Evolutionary conservation across 2,113 vertebrate species (phyloP).

Genomic region (Trichechus manatus): DNA sequence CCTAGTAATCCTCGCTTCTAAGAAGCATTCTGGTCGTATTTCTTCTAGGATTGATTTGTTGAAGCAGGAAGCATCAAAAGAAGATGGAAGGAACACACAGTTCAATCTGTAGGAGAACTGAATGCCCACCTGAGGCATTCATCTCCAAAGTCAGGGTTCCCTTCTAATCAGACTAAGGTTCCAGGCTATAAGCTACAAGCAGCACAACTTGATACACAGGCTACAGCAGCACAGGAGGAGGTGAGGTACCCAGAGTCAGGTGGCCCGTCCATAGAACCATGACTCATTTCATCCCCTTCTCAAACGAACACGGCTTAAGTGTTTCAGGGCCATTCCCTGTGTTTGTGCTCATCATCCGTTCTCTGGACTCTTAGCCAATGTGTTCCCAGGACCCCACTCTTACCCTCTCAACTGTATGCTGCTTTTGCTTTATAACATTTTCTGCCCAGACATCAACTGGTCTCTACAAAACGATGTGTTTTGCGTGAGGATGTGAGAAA

Average conservation of each 20-base stretch:
- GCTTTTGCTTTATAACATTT: not conserved
- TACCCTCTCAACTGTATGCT: not conserved
- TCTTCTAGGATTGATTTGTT: not conserved
- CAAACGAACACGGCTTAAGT: not conserved
- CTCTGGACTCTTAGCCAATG: not conserved
- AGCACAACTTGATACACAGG: not conserved
- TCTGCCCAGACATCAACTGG: not conserved
- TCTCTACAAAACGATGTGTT: not conserved
- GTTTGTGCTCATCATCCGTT: not conserved
- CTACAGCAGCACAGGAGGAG: not conserved
- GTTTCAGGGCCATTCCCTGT: not conserved
- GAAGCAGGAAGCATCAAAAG: not conserved
- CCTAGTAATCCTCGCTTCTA: not conserved
- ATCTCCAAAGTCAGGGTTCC: not conserved
- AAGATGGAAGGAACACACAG: not conserved
- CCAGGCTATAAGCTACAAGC: not conserved
- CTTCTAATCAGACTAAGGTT: not conserved
- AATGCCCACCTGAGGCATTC: not conserved
- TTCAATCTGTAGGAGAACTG: not conserved
- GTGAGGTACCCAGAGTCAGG: not conserved
- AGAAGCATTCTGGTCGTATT: not conserved
- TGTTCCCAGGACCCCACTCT: not conserved
- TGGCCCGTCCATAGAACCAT: not conserved
- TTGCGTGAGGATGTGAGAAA: conserved; percentile 59
- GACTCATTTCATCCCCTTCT: not conserved